Evolutionary conservation across 1,140 invertebrate genomes (phyloP).

Genomic region (Hyposmocoma kahamanoa): DNA sequence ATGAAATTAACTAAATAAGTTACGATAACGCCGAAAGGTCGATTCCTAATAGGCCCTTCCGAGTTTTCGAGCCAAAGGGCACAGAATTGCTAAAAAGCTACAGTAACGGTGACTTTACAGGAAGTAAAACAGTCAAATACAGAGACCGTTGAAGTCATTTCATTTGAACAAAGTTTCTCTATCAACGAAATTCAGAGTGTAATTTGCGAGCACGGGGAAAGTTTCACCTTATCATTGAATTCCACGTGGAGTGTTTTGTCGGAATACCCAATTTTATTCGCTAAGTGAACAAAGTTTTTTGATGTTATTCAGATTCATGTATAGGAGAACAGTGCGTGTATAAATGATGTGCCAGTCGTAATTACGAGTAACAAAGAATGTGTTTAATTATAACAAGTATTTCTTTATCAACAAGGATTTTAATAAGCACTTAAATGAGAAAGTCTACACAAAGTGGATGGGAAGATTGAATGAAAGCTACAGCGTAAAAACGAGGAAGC

Average conservation of each 20-base stretch:
- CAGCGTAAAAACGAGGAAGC: slow-evolving; percentile 1
- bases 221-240: slow-evolving; percentile 66
- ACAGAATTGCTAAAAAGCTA: slow-evolving; percentile 26
- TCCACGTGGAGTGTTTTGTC: slow-evolving; percentile 68
- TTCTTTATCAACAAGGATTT: too few relatives aligned
- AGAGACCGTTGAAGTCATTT: slow-evolving; percentile 63
- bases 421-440: too few relatives aligned
- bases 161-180: slow-evolving; percentile 66
- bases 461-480: slow-evolving; percentile 2
- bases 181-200: slow-evolving; percentile 68
- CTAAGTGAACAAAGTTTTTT: slow-evolving; percentile 30
- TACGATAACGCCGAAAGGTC: not conserved
- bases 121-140: slow-evolving; percentile 55
- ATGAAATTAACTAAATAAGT: slow-evolving; percentile 3
- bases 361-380: too few relatives aligned
- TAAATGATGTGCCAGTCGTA: too few relatives aligned
- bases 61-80: slow-evolving; percentile 8
- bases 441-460: too few relatives aligned
- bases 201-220: slow-evolving; percentile 67
- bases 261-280: slow-evolving; percentile 58
- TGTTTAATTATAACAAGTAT: too few relatives aligned
- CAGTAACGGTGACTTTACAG: slow-evolving; percentile 40
- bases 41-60: slow-evolving; percentile 1
- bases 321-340: too few relatives aligned
- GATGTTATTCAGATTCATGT: slow-evolving; percentile 12